Percentiles rank a stretch among this genome's conserved stretches.
Evolutionary conservation across 2,113 vertebrate genomes (phyloP).

Genomic region (Callaeas wilsoni): DNA sequence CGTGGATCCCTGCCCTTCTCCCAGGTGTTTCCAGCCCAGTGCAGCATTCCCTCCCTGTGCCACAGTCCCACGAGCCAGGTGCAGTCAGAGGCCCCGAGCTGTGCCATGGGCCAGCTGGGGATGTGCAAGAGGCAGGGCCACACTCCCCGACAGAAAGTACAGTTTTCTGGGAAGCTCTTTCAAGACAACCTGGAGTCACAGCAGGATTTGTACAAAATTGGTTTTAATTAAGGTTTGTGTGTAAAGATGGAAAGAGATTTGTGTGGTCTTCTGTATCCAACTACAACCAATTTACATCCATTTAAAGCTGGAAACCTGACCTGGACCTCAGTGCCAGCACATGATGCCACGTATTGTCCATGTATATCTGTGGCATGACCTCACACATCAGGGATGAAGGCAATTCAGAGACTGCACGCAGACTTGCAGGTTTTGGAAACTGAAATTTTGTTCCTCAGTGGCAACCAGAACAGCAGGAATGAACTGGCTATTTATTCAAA

Average conservation of each 20-base stretch:
- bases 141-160: not conserved
- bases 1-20: not conserved
- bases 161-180: not conserved
- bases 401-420: not conserved
- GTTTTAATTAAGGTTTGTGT: not conserved
- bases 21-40: not conserved
- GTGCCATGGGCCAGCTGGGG: not conserved
- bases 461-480: not conserved
- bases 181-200: not conserved
- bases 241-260: not conserved
- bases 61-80: rapidly evolving
- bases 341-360: not conserved
- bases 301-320: not conserved
- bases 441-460: not conserved
- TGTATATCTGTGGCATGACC: not conserved
- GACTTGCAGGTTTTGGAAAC: not conserved
- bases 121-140: not conserved
- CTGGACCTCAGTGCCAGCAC: not conserved
- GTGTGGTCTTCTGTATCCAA: not conserved
- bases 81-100: not conserved
- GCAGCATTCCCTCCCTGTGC: not conserved
- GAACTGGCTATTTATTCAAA: not conserved
- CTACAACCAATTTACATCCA: not conserved
- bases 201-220: not conserved
- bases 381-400: not conserved